Evolutionary conservation across 2,113 vertebrate genomes (phyloP).

Genomic region (Scolopax mira): DNA sequence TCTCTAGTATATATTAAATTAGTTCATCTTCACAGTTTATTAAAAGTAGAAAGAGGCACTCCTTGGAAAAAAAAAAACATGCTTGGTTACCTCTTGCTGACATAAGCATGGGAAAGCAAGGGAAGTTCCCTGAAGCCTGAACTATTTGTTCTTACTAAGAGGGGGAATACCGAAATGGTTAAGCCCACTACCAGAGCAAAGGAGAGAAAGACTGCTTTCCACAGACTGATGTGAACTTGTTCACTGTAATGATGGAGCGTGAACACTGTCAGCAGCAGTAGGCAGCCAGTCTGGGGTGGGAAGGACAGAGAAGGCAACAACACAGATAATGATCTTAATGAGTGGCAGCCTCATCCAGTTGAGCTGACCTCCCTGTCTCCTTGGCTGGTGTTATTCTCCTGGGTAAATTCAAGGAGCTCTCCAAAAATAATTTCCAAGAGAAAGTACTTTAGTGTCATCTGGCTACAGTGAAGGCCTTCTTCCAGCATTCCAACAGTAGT

Average conservation of each 20-base stretch:
- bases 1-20: background rate
- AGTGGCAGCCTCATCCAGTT: background rate
- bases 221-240: background rate
- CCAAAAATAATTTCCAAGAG: constrained; percentile 14
- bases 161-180: background rate
- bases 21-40: background rate
- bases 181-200: background rate
- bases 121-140: background rate
- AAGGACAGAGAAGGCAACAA: background rate
- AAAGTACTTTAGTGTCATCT: constrained; percentile 8
- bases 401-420: constrained; percentile 14
- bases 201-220: background rate
- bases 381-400: constrained; percentile 19
- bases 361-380: background rate
- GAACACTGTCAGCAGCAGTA: accelerated
- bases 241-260: background rate
- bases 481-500: background rate
- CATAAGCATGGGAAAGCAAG: background rate
- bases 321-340: constrained; percentile 36
- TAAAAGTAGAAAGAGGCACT: background rate
- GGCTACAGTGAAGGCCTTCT: background rate
- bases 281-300: background rate
- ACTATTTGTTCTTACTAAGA: background rate
- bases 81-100: background rate
- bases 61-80: background rate